These are phyloP conservation scores for Orycteropus afer DNA, from an alignment of 2,113 vertebrate genomes.

Conservation along the genomic window DNA sequence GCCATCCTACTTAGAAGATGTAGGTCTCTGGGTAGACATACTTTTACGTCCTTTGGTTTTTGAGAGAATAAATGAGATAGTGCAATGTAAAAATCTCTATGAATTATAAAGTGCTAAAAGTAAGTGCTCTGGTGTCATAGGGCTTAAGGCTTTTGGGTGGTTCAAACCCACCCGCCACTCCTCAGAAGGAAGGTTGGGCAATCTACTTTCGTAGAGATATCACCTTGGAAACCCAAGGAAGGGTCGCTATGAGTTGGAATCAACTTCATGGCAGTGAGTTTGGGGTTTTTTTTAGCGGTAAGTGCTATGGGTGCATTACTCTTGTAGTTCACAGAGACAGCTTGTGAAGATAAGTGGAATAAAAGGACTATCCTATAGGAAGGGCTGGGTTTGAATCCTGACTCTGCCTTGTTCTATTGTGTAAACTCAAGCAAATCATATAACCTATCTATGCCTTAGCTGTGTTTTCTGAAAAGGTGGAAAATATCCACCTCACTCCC, in stretches of 20 bases:
- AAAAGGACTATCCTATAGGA: neutral
- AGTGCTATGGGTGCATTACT: fast-evolving
- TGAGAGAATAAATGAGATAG: neutral
- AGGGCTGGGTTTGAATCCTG: neutral
- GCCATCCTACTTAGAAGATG: neutral
- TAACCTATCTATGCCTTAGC: neutral
- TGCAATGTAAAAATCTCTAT: neutral
- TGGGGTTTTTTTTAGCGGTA: too few relatives aligned
- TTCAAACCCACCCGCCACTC: too few relatives aligned
- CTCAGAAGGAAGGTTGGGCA: too few relatives aligned
- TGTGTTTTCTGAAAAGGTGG: neutral
- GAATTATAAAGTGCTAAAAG: neutral
- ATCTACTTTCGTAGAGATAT: too few relatives aligned
- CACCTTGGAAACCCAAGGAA: too few relatives aligned
- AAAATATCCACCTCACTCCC: neutral
- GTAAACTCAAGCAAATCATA: neutral
- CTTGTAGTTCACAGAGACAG: neutral
- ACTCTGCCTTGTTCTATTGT: neutral
- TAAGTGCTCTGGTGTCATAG: fast-evolving
- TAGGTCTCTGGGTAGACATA: neutral
- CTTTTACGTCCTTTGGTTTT: neutral
- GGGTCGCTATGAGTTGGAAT: too few relatives aligned
- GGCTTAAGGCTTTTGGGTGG: too few relatives aligned
- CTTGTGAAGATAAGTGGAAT: neutral
- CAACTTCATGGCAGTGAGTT: too few relatives aligned